Evolutionary conservation across 2,888 invertebrate genomes (phyloP).

Genomic region (Drosophila pseudotalamancana): DNA sequence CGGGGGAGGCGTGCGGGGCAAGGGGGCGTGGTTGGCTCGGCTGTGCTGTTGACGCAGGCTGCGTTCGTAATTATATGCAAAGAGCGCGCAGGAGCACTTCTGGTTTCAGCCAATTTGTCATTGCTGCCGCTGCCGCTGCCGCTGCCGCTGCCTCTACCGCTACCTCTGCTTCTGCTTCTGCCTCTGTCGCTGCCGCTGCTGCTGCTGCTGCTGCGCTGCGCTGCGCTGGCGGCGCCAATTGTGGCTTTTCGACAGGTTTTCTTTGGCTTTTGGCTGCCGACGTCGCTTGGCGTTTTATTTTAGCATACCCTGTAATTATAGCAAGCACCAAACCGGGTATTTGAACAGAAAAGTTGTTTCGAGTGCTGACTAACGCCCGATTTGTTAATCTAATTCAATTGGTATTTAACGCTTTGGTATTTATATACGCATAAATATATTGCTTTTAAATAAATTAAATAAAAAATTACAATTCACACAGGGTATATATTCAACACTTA

Average conservation of each 20-base stretch:
- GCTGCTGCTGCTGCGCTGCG: background rate
- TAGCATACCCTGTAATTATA: constrained; percentile 25
- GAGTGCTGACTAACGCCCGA: too few relatives aligned
- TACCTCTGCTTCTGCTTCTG: background rate
- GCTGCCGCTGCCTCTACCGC: too few relatives aligned
- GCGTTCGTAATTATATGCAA: constrained; percentile 56
- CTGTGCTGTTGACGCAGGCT: constrained; percentile 23
- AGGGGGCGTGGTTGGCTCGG: background rate
- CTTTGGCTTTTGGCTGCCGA: constrained; percentile 32
- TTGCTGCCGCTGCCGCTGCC: constrained; percentile 33
- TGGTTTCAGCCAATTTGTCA: constrained; percentile 75
- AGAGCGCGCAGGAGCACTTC: constrained; percentile 74
- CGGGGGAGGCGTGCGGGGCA: background rate
- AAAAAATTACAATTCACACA: too few relatives aligned
- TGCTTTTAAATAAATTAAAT: too few relatives aligned
- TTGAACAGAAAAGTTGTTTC: too few relatives aligned
- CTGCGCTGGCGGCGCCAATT: constrained; percentile 31
- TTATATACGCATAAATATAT: too few relatives aligned
- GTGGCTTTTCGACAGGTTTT: constrained; percentile 53
- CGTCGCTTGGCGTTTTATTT: constrained; percentile 36
- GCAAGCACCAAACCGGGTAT: background rate
- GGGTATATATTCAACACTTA: too few relatives aligned
- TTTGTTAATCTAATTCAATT: too few relatives aligned
- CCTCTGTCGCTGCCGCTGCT: background rate
- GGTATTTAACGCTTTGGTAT: too few relatives aligned